Conservation (phyloP, 2,888 invertebrate genomes). For the Brenthis hecate region DNA sequence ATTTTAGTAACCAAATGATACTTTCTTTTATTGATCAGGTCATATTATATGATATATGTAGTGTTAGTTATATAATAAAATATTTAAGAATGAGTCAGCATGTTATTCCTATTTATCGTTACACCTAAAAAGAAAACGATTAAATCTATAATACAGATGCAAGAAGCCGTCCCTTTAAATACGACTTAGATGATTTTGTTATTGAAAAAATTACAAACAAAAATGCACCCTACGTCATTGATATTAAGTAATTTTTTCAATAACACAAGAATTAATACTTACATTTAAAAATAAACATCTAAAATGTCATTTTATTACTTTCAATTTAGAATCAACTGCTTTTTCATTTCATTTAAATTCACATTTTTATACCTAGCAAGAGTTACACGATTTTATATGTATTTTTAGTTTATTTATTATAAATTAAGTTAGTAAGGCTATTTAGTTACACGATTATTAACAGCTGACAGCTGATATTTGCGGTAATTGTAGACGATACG, state of each 20-base stretch:
- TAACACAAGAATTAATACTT: constrained; percentile 43
- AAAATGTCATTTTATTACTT: constrained; percentile 77
- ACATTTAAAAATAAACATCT: constrained; percentile 61
- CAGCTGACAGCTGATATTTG: constrained; percentile 51
- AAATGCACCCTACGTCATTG: constrained; percentile 24
- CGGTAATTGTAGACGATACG: constrained; percentile 55
- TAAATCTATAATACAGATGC: constrained; percentile 21
- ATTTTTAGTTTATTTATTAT: constrained; percentile 59
- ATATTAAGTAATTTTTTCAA: constrained; percentile 38
- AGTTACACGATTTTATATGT: constrained; percentile 62
- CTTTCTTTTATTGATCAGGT: background rate
- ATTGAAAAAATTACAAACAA: constrained; percentile 29
- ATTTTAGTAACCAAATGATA: background rate
- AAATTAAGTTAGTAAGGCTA: constrained; percentile 80
- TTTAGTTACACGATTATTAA: constrained; percentile 66
- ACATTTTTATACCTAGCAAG: constrained; percentile 72
- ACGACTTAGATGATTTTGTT: constrained; percentile 15
- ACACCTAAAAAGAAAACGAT: constrained; percentile 25
- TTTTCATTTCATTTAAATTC: constrained; percentile 68
- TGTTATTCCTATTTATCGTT: constrained; percentile 27
- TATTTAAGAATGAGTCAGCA: constrained; percentile 31
- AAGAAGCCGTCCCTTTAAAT: constrained; percentile 15
- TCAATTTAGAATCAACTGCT: constrained; percentile 82
- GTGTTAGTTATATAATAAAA: background rate
- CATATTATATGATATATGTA: background rate